Evolutionary conservation across 2,797 vertebrate species (phyloP), one percentile per base, ranked within the genome.

Genomic region (Onychomys arenicola): DNA sequence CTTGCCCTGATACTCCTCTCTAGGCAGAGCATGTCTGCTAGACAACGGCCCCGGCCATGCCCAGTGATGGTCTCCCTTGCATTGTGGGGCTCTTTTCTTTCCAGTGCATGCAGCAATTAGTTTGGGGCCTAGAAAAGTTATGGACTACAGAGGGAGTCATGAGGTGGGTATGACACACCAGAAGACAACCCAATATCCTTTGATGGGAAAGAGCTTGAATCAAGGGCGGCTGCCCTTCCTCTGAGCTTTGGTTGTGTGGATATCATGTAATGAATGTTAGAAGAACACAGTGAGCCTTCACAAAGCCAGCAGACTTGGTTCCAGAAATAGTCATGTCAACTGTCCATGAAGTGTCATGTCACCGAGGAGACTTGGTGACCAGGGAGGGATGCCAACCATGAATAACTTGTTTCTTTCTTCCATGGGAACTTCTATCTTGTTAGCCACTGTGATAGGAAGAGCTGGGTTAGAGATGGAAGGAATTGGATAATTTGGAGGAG

Each of bases 181-280:
- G 71, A 96, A 96, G 91, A 55, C 83, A 92, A 93, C 86, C 65
- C 25, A 86, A 91, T 82, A 49, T 81, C 91, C 90, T 94, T 80
- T 9, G 71, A 34, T n/a, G 5, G 88, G 21, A 89, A 95, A 32
- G n/a, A 71, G 83, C 90, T 59, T 93, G 81, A 67, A 82, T 73
- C 93, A 37, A 57, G 61, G 65, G 21, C 76, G 83, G 29, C 0
- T 93, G 59, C 14, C 27, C 25, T 65, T 95, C 43, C 6, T 59
- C 23, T 7, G 17, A 29, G 37, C 86, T 63, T 52, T 75, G 55
- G 37, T 63, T 92, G 13, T 32, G 52, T 37, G 61, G 29, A n/a
- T 10, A 43, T 40, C 86, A 55, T 29, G 55, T 16, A 0, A 21
- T 69, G 55, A n/a, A 23, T 43, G 32, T 43, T 12, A 57, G 49